Conservation (phyloP, 1,140 invertebrate species). For the Helicoverpa zea region DNA sequence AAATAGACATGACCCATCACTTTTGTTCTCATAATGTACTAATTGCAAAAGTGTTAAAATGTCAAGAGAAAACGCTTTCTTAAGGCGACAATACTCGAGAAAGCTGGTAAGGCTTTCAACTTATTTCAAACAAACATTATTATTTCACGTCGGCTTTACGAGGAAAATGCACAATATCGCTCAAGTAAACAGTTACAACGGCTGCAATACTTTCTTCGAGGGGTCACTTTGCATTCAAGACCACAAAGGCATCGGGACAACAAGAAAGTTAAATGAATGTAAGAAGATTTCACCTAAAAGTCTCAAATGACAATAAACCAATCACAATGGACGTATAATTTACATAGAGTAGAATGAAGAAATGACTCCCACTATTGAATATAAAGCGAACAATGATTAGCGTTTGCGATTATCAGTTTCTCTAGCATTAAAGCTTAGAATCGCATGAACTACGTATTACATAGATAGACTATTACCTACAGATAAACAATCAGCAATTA, state of each 20-base stretch:
- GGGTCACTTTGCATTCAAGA: slow-evolving; percentile 34
- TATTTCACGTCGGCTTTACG: slow-evolving; percentile 5
- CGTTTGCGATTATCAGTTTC: slow-evolving; percentile 1
- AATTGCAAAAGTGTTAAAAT: slow-evolving; percentile 26
- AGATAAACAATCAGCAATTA: slow-evolving; percentile 7
- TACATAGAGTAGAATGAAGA: slow-evolving; percentile 39
- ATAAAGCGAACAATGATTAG: slow-evolving; percentile 35
- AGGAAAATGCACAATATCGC: slow-evolving; percentile 29
- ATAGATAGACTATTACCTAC: not conserved
- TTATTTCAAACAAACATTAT: slow-evolving; percentile 31
- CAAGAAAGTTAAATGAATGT: slow-evolving; percentile 36
- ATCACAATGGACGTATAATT: slow-evolving; percentile 46
- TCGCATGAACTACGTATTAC: not conserved
- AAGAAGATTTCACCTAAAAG: slow-evolving; percentile 41
- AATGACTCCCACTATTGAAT: slow-evolving; percentile 47
- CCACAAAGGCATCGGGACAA: slow-evolving; percentile 1
- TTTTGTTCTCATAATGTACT: not conserved
- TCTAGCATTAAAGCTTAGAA: slow-evolving; percentile 6
- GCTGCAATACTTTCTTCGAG: slow-evolving; percentile 37
- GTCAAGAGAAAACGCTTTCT: slow-evolving; percentile 31
- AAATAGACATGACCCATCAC: not conserved
- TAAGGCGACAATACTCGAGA: slow-evolving; percentile 10
- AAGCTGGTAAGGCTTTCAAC: slow-evolving; percentile 30
- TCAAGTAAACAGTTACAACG: slow-evolving; percentile 5
- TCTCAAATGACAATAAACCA: slow-evolving; percentile 33